These are phyloP conservation scores for Hestina assimilis DNA, from an alignment of 1,140 invertebrate species.

Conservation along the genomic window DNA sequence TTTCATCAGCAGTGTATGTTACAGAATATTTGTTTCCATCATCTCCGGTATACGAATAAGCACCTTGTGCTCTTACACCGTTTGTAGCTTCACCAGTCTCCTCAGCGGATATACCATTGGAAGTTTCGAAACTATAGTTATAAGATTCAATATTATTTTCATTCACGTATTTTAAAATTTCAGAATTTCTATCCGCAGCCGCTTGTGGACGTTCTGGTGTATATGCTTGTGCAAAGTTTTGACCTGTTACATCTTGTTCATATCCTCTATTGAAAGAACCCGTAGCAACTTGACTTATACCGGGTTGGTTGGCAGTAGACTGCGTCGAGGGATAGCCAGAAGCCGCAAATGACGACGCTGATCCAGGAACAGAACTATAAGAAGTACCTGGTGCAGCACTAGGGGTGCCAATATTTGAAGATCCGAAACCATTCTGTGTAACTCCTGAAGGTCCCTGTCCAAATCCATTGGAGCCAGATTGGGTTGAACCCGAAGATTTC, in stretches of 20 bases:
- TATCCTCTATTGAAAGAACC: constrained; percentile 23
- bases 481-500: not conserved
- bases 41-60: constrained; percentile 75
- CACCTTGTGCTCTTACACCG: constrained; percentile 65
- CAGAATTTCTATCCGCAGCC: constrained; percentile 51
- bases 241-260: constrained; percentile 26
- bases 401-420: not conserved
- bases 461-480: constrained; percentile 6
- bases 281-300: constrained; percentile 3
- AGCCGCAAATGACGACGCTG: not conserved
- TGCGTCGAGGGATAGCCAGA: not conserved
- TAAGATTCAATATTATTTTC: constrained; percentile 63
- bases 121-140: constrained; percentile 65
- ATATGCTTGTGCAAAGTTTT: constrained; percentile 24
- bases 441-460: not conserved
- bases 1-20: constrained; percentile 89
- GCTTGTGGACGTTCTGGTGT: constrained; percentile 59
- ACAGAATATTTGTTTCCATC: constrained; percentile 85
- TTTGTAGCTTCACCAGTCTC: constrained; percentile 63
- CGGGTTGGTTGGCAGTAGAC: not conserved
- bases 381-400: constrained; percentile 1
- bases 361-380: constrained; percentile 8
- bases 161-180: constrained; percentile 57
- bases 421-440: constrained; percentile 16
- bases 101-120: constrained; percentile 69